phyloP scores from a whole-genome alignment of 1,140 invertebrate genomes.

The Trachymyrmex cornetzi region DNA sequence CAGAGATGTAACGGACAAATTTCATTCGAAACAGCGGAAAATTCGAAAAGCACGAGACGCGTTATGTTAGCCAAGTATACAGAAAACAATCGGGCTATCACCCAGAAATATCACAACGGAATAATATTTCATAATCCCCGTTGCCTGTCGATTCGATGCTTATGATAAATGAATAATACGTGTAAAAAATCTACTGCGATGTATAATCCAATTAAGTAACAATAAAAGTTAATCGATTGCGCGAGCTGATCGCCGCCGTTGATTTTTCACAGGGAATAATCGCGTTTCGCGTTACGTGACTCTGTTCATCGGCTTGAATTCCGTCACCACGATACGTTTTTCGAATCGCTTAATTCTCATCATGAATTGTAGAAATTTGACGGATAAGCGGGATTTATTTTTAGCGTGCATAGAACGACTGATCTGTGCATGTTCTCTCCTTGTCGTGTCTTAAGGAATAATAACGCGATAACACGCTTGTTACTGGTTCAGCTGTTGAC shows the following conservation, averaged over 20 bases:
- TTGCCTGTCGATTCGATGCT: not conserved
- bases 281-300: slow-evolving; percentile 7
- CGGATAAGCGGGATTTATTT: not conserved
- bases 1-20: not conserved
- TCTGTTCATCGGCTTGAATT: not conserved
- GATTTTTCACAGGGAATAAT: not conserved
- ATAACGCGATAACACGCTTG: slow-evolving; percentile 8
- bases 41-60: not conserved
- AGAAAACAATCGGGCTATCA: no score
- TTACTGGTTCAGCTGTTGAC: not conserved
- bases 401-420: not conserved
- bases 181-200: not conserved
- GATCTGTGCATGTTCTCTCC: not conserved
- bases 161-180: not conserved
- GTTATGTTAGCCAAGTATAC: not conserved
- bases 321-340: not conserved
- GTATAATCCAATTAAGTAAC: not conserved
- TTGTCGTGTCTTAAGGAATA: not conserved
- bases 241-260: not conserved
- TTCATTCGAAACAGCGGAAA: not conserved
- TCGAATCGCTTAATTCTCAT: slow-evolving; percentile 4
- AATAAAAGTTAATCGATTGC: not conserved
- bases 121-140: not conserved
- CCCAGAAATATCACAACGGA: not conserved
- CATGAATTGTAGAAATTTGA: not conserved